These are phyloP conservation scores for Onthophagus sagittarius DNA, from an alignment of 2,888 invertebrate species.

Conservation along the genomic window DNA sequence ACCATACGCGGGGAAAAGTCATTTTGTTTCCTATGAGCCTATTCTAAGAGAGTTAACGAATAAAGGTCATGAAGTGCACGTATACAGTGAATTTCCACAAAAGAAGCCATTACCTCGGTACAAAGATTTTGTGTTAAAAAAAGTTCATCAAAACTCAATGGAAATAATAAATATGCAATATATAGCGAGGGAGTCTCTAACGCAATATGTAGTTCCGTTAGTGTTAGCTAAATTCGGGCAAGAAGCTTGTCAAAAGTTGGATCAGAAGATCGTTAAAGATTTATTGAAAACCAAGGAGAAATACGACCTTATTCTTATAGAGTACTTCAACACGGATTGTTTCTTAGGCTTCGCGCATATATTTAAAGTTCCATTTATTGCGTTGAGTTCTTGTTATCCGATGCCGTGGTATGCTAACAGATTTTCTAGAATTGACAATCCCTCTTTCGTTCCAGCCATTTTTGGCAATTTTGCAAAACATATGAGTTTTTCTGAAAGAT, in stretches of 20 bases:
- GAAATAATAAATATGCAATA: slow-evolving; percentile 19
- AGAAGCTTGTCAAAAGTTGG: slow-evolving; percentile 19
- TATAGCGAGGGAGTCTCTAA: slow-evolving; percentile 8
- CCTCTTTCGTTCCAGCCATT: slow-evolving; percentile 48
- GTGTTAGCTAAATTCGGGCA: slow-evolving; percentile 10
- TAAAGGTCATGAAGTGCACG: slow-evolving; percentile 65
- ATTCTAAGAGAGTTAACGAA: slow-evolving; percentile 57
- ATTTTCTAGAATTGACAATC: slow-evolving; percentile 49
- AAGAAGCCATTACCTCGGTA: slow-evolving; percentile 24
- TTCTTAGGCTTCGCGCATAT: slow-evolving; percentile 61
- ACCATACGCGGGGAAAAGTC: slow-evolving; percentile 59
- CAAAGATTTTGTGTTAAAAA: slow-evolving; percentile 26
- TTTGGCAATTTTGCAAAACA: slow-evolving; percentile 39
- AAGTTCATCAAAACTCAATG: slow-evolving; percentile 6
- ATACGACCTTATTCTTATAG: slow-evolving; percentile 63
- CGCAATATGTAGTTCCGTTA: neutral
- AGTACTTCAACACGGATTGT: slow-evolving; percentile 68
- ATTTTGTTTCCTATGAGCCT: slow-evolving; percentile 63
- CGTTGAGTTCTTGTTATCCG: slow-evolving; percentile 50
- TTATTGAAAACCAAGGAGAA: slow-evolving; percentile 48
- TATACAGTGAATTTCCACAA: slow-evolving; percentile 60
- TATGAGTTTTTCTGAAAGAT: slow-evolving; percentile 37
- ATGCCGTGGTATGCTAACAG: slow-evolving; percentile 49
- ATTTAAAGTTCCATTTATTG: slow-evolving; percentile 55
- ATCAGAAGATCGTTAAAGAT: slow-evolving; percentile 42